Evolutionary conservation across 1,140 invertebrate species (phyloP), one percentile per base, ranked within the genome.

Genomic region (Drosophila sp.): DNA sequence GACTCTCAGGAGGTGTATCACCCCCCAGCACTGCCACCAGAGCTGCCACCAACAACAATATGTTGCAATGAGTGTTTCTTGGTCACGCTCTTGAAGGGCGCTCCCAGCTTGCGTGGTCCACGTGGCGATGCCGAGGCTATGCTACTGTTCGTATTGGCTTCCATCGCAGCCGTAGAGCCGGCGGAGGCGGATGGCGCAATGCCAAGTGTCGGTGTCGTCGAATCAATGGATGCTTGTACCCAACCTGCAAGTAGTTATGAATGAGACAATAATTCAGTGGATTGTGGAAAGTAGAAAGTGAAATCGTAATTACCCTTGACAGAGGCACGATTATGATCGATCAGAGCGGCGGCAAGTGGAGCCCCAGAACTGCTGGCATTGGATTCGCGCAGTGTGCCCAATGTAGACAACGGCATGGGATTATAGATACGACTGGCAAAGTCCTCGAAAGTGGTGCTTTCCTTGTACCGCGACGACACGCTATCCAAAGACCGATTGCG

Each of bases 391-490:
- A 91, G 40, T 3, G 76, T 91, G 25, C 74, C 77, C 62, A 91
- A 54, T 2, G 73, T 71, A 11, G 71, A 56, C 3, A 93, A 93
- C 51, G 94, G 94, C 69, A 96, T 94, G 2, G 97, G 97, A 73
- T 95, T 96, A 91, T 96, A 98, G 45, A 98, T 95, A 90, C 96
- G 95, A 4, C 96, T 94, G 65, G 96, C 95, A 92, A 98, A 98
- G 56, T 97, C 96, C 93, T 99, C 98, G 93, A 98, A 99, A 18
- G 97, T 98, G 51, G 96, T 96, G 40, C 95, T 94, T 89, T 97
- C 96, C 92, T 97, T 97, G 92, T 98, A 97, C 86, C 98, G 96
- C 67, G 95, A 94, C 61, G 97, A 96, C n/a, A 99, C 96, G 14
- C 95, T 96, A 76, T 97, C 96, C 72, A 99, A 94, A 41, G 96